Evolutionary conservation across 1,140 invertebrate genomes (phyloP).

Genomic region (Agrilus planipennis): DNA sequence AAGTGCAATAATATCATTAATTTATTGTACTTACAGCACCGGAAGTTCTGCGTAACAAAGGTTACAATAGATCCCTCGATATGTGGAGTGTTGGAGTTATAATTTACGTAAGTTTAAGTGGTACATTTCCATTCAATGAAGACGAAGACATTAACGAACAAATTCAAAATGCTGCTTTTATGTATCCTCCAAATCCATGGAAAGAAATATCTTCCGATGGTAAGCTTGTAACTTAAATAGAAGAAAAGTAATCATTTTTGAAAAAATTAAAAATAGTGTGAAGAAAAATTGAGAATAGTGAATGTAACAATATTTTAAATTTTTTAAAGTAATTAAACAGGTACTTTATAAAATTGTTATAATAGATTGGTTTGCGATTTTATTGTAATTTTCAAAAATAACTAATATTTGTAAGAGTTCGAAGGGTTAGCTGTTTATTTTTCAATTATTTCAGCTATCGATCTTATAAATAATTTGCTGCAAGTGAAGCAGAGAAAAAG

Average conservation of each 20-base stretch:
- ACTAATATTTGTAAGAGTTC: no score
- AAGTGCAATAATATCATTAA: no score
- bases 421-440: no score
- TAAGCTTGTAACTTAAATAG: no score
- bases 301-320: no score
- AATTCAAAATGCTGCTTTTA: slow-evolving; percentile 98
- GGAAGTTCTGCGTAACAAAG: slow-evolving; percentile 94
- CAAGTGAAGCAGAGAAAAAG: slow-evolving; percentile 98
- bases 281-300: no score
- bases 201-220: slow-evolving; percentile 94
- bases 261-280: no score
- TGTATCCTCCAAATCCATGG: slow-evolving; percentile 99
- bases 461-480: slow-evolving; percentile 93
- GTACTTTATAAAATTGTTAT: no score
- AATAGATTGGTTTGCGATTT: no score
- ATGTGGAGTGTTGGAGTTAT: slow-evolving; percentile 99
- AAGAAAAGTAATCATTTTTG: no score
- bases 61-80: slow-evolving; percentile 95
- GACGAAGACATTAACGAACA: slow-evolving; percentile 99
- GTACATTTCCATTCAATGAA: slow-evolving; percentile 98
- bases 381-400: no score
- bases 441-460: slow-evolving; percentile 65
- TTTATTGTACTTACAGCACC: slow-evolving; percentile 57
- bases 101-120: slow-evolving; percentile 90
- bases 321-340: no score